Base-by-base conservation (phyloP, 2,888 invertebrate genomes). In the Amphipyra tragopoginis region DNA sequence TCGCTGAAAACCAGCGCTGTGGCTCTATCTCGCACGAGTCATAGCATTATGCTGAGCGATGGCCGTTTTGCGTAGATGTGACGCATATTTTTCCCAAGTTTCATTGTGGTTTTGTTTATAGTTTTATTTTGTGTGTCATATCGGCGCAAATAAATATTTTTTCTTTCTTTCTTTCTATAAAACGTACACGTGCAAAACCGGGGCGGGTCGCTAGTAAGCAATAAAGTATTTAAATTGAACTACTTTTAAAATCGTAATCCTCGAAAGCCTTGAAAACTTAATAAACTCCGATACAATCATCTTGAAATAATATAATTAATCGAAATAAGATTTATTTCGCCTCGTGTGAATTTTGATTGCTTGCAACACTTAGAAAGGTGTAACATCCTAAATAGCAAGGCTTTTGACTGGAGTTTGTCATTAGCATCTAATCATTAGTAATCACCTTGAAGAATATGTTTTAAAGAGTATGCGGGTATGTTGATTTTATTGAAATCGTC, bases 301-400 rank as follows among this genome's bases (percentile, higher is more conserved):
- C 42, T 57, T 45, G 10, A 51, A 50, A n/a, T n/a, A n/a, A n/a
- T n/a, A n/a, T n/a, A n/a, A 39, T 52, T 49, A 57, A 60, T 64
- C 53, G 33, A 58, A 67, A 54, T 42, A 21, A 60, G 38, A 67
- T 72, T 59, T 54, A 73, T 79, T 59, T 36, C 40, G 13, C 62
- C 40, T 73, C 52, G 56, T 59, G 38, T 50, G 56, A 48, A 61
- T 69, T 70, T 58, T 57, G 21, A 59, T 48, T 14, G 52, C 51
- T 68, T 76, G 59, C 77, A 72, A 72, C 75, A 74, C 58, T 53
- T 77, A 39, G 80, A 78, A 64, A 77, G 72, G 80, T 59, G 59
- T 48, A 21, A 47, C 48, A 61, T 57, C 63, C 44, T 63, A 74
- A 79, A 78, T 79, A 79, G 59, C 78, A 79, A 78, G 78, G 78